Base-by-base conservation (phyloP, 1,140 invertebrate species). In the Drosophila erecta region DNA sequence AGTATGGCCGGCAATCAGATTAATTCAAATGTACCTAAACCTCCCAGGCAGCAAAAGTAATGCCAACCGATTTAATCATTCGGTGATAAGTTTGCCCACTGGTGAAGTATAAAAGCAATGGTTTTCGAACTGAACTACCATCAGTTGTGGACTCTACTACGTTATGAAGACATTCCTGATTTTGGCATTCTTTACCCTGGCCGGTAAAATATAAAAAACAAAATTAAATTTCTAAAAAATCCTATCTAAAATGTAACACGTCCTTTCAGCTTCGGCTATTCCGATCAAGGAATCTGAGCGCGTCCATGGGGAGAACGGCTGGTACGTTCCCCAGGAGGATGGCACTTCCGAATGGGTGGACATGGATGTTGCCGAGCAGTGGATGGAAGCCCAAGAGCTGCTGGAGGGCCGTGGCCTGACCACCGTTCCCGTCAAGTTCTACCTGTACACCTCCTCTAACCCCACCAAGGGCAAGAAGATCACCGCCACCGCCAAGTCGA, bases 231-330 rank as follows among this genome's bases (percentile, higher is more conserved):
- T 11, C 5, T 22, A 1, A 47, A 27, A 14, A 47, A 47, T 47
- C 8, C 22, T 12, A 50, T 20, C n/a, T 43, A 47, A 4, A 55
- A 51, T 15, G 3, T 72, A 1, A n/a, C 10, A n/a, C 38, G 5
- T 20, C 4, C 11, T 11, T n/a, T n/a, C 22, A 86, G 83, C 62
- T 57, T 65, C 81, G 43, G 81, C 73, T 12, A 62, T 54, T 24
- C 71, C 79, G 35, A 44, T 91, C 24, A 71, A 66, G 7, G 83
- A 90, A 37, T 58, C 76, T 1, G 86, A 87, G 17, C 90, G 90
- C 35, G 59, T 73, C 37, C 76, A 83, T 51, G 90, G 87, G 6
- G 90, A 92, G 64, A 90, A 92, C 27, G 90, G 90, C 43, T 92
- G 90, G 90, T 90, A 86, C 69, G 40, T 92, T n/a, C 90, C 90